Evolutionary conservation across 2,113 vertebrate species (phyloP).

Genomic region (Hyaena hyaena): DNA sequence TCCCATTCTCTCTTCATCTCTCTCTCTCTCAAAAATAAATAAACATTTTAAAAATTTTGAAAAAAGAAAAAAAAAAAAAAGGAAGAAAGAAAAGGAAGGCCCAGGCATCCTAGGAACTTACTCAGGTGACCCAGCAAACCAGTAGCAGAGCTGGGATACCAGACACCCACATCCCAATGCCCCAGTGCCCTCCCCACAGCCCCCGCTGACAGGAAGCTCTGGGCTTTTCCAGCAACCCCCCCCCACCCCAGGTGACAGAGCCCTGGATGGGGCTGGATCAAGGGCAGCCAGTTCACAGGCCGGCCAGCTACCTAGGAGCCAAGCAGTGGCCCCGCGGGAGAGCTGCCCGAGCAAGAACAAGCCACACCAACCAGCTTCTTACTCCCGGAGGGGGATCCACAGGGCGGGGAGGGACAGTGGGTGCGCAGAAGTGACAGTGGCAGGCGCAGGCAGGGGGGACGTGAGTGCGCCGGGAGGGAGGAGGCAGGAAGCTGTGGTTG

Average conservation of each 20-base stretch:
- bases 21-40: no score
- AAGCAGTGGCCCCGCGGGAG: neutral
- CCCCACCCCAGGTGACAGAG: neutral
- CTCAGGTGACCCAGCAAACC: neutral
- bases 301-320: neutral
- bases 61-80: no score
- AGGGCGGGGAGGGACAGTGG: neutral
- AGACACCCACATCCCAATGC: neutral
- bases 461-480: fast-evolving
- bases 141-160: neutral
- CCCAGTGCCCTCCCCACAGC: neutral
- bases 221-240: no score
- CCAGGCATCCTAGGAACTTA: neutral
- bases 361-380: neutral
- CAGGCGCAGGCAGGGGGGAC: neutral
- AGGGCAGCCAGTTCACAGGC: neutral
- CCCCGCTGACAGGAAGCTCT: neutral
- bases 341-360: neutral
- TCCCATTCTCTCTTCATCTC: no score
- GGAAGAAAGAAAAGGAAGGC: neutral
- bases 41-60: no score
- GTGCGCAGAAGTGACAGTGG: neutral
- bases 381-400: neutral
- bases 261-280: neutral
- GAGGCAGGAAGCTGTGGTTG: neutral